Conservation (phyloP, 2,888 invertebrate species). For the Ophion ellenae region DNA sequence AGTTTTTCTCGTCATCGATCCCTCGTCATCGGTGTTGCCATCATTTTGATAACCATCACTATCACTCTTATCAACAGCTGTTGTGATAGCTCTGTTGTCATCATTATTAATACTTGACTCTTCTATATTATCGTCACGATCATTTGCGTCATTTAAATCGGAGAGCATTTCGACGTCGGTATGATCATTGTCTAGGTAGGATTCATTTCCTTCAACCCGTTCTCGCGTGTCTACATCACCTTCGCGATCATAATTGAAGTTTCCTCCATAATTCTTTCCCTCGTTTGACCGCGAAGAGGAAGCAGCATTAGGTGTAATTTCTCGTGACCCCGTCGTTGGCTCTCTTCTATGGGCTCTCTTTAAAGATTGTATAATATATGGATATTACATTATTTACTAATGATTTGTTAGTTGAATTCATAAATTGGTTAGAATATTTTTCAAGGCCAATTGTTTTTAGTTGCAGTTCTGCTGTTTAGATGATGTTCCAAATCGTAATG, state of each 20-base stretch:
- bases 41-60: too few species aligned
- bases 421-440: slow-evolving; percentile 9
- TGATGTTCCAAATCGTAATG: slow-evolving; percentile 13
- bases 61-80: too few species aligned
- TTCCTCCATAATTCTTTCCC: slow-evolving; percentile 19
- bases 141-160: slow-evolving; percentile 19
- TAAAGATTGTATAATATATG: slow-evolving; percentile 24
- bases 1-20: too few species aligned
- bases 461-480: too few species aligned
- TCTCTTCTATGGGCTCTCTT: slow-evolving; percentile 27
- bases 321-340: slow-evolving; percentile 19
- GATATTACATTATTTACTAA: slow-evolving; percentile 25
- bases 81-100: too few species aligned
- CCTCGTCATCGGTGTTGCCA: too few species aligned
- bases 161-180: slow-evolving; percentile 14
- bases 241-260: slow-evolving; percentile 26
- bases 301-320: slow-evolving; percentile 26
- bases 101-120: too few species aligned
- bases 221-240: slow-evolving; percentile 24
- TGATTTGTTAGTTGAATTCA: slow-evolving; percentile 19
- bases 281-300: slow-evolving; percentile 24
- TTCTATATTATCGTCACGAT: slow-evolving; percentile 16
- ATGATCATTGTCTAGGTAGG: slow-evolving; percentile 25
- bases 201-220: slow-evolving; percentile 30
- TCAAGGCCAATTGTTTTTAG: slow-evolving; percentile 8